Percentiles rank a stretch among this genome's conserved stretches.
Conservation (phyloP, 2,888 invertebrate species). For the Diploptera punctata region DNA sequence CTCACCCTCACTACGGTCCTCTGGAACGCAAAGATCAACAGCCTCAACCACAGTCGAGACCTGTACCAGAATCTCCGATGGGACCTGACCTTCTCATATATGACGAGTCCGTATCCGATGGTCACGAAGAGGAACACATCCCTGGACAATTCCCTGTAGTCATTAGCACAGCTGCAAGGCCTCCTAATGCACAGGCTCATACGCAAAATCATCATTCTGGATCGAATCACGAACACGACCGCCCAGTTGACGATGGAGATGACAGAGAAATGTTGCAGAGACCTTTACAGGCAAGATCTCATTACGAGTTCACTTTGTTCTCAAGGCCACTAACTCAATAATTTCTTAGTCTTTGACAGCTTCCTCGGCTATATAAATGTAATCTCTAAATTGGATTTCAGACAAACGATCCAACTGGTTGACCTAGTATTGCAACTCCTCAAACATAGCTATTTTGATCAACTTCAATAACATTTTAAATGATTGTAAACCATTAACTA, state of each 20-base stretch:
- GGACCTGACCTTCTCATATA: constrained; percentile 52
- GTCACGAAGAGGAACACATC: constrained; percentile 46
- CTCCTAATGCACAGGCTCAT: constrained; percentile 13
- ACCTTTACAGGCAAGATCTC: constrained; percentile 45
- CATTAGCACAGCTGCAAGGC: constrained; percentile 49
- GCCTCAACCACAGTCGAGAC: not conserved
- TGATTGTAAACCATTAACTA: no score
- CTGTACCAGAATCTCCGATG: not conserved
- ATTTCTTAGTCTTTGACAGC: no score
- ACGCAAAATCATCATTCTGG: constrained; percentile 11
- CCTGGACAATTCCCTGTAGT: constrained; percentile 54
- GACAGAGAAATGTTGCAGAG: constrained; percentile 36
- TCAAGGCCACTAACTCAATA: not conserved
- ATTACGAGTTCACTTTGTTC: not conserved
- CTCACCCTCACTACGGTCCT: constrained; percentile 54
- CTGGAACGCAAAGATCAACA: constrained; percentile 60
- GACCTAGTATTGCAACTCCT: no score
- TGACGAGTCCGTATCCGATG: constrained; percentile 55
- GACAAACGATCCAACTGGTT: no score
- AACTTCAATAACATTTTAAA: no score
- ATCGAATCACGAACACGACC: not conserved
- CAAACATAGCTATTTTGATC: no score
- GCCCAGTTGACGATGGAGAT: constrained; percentile 4
- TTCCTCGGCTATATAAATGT: no score
- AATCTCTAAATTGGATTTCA: no score